Conservation (phyloP, 2,888 invertebrate genomes). For the Leucophora obtusa region DNA sequence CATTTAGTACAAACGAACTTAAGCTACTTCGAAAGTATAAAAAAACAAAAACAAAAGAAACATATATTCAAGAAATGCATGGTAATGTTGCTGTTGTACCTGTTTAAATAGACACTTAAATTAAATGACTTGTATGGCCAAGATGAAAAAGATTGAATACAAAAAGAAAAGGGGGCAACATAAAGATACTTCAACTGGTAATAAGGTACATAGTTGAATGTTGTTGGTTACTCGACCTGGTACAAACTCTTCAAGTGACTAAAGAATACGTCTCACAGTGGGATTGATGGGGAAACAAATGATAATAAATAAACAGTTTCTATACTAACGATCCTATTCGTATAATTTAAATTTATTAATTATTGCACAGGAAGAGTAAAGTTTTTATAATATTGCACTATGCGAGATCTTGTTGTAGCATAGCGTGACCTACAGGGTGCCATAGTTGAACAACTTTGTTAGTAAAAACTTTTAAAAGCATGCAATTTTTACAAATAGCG, state of each 20-base stretch:
- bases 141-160: constrained; percentile 20
- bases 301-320: too few relatives aligned
- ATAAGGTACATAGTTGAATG: background rate
- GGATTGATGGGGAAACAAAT: too few relatives aligned
- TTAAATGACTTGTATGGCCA: constrained; percentile 32
- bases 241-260: constrained; percentile 21
- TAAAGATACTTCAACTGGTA: background rate
- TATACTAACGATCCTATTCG: too few relatives aligned
- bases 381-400: too few relatives aligned
- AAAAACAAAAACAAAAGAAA: constrained; percentile 10
- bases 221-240: constrained; percentile 7
- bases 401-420: too few relatives aligned
- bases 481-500: too few relatives aligned
- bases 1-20: constrained; percentile 43
- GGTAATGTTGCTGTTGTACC: constrained; percentile 14
- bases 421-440: too few relatives aligned
- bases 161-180: constrained; percentile 2
- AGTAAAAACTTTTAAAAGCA: too few relatives aligned
- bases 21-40: background rate
- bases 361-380: too few relatives aligned
- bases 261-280: too few relatives aligned
- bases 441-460: too few relatives aligned
- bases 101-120: constrained; percentile 20
- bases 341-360: too few relatives aligned
- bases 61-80: constrained; percentile 29